Conservation (phyloP, 1,140 invertebrate species). For the Trichonephila inaurata region DNA sequence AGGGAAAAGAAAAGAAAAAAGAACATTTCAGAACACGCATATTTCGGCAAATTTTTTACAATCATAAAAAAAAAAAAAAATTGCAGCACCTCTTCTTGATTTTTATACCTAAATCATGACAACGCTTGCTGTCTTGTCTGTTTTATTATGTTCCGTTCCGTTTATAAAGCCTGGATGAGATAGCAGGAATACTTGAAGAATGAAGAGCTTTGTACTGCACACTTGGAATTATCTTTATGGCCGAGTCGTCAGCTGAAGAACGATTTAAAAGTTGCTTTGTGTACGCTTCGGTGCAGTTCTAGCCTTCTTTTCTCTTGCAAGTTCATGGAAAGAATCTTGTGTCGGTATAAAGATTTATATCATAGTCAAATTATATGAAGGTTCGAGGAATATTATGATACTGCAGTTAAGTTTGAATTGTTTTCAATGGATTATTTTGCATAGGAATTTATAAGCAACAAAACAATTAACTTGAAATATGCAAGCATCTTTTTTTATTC, state of each 20-base stretch:
- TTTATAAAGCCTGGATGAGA: not conserved
- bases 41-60: not conserved
- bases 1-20: not conserved
- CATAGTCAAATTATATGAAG: too few species aligned
- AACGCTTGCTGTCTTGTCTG: not conserved
- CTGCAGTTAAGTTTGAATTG: too few species aligned
- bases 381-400: too few species aligned
- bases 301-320: too few species aligned
- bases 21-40: not conserved
- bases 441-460: too few species aligned
- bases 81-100: not conserved
- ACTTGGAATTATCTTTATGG: conserved; percentile 17
- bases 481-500: too few species aligned
- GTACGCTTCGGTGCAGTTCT: not conserved
- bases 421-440: too few species aligned
- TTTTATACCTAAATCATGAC: not conserved
- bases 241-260: not conserved
- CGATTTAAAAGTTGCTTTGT: not conserved
- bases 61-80: not conserved
- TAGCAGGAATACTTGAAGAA: conserved; percentile 1
- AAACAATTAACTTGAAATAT: too few species aligned
- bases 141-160: not conserved
- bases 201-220: not conserved
- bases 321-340: too few species aligned
- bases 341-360: too few species aligned